Base-by-base conservation (phyloP, 2,888 invertebrate species). In the Cataglyphis albicans region DNA sequence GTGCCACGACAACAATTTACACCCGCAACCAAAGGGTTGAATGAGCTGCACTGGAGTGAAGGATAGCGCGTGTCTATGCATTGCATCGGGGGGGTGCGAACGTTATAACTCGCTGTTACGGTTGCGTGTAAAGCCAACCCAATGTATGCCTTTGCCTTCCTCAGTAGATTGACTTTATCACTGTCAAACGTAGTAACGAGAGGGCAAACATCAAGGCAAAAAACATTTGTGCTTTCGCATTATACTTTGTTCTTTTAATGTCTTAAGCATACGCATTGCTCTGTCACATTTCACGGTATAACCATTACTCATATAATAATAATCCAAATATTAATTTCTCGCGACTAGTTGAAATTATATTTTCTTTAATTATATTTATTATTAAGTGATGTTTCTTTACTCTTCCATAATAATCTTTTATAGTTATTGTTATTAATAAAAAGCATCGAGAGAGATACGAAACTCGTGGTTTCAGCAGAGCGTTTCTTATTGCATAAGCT, bases 181-280 rank as follows among this genome's bases (percentile, higher is more conserved):
- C 82, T 87, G 89, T 88, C 89, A 86, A 80, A 81, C 82, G 72
- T 83, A 64, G 82, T 84, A 90, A 89, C 88, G 86, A 84, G 88
- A 84, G 73, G 81, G 84, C 81, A 87, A 89, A 88, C 84, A 89
- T 61, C 65, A 67, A 82, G 64, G 82, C 74, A 61, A 80, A 83
- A 84, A 81, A 81, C 64, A 57, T 70, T 78, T 74, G 61, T 57
- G 70, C 35, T 64, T 81, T 61, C 61, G n/a, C 9, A 52, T 74
- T 81, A 68, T 78, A 75, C 48, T n/a, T 75, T 61, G 41, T 44
- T 18, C 25, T 61, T 55, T 63, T 81, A 82, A 75, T 74, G 32
- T 21, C 21, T 57, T 12, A 59, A 59, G 44, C 32, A 15, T 44
- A 12, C 12, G 18, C 32, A 59, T 21, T 75, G 7, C 35, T 25